phyloP scores from a whole-genome alignment of 1,140 invertebrate genomes.

The Drosophila nannoptera region DNA sequence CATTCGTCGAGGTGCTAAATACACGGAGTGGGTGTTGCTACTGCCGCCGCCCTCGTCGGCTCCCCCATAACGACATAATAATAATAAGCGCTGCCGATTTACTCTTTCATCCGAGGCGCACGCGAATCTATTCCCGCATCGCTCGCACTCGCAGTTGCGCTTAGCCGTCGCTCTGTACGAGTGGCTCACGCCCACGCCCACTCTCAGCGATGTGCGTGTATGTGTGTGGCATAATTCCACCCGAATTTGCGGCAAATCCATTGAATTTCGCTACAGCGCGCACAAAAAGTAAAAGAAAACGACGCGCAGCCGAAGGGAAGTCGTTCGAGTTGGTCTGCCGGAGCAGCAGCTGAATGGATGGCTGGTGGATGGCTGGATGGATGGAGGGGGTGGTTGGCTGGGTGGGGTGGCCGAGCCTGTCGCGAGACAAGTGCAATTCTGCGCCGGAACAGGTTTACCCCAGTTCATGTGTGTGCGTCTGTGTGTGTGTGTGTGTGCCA shows the following conservation, averaged over 20 bases:
- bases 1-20: slow-evolving; percentile 69
- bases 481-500: slow-evolving; percentile 31
- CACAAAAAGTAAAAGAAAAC: slow-evolving; percentile 75
- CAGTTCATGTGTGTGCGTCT: slow-evolving; percentile 7
- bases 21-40: slow-evolving; percentile 66
- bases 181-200: slow-evolving; percentile 65
- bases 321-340: slow-evolving; percentile 3
- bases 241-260: slow-evolving; percentile 78
- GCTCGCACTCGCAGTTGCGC: slow-evolving; percentile 54
- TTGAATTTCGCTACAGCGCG: slow-evolving; percentile 72
- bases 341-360: background rate
- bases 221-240: slow-evolving; percentile 72
- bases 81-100: slow-evolving; percentile 71
- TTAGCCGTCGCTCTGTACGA: slow-evolving; percentile 42
- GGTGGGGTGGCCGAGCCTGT: slow-evolving; percentile 21
- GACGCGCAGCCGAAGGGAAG: slow-evolving; percentile 61
- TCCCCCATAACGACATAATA: slow-evolving; percentile 55
- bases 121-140: slow-evolving; percentile 54
- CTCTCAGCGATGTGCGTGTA: slow-evolving; percentile 48
- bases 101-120: slow-evolving; percentile 67
- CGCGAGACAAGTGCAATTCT: slow-evolving; percentile 70
- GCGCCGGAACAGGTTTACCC: slow-evolving; percentile 71
- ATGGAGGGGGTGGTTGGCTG: background rate
- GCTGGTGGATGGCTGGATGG: background rate
- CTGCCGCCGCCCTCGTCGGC: slow-evolving; percentile 15